Evolutionary conservation across 2,797 vertebrate species (phyloP).

Genomic region (Aselliscus stoliczkanus): DNA sequence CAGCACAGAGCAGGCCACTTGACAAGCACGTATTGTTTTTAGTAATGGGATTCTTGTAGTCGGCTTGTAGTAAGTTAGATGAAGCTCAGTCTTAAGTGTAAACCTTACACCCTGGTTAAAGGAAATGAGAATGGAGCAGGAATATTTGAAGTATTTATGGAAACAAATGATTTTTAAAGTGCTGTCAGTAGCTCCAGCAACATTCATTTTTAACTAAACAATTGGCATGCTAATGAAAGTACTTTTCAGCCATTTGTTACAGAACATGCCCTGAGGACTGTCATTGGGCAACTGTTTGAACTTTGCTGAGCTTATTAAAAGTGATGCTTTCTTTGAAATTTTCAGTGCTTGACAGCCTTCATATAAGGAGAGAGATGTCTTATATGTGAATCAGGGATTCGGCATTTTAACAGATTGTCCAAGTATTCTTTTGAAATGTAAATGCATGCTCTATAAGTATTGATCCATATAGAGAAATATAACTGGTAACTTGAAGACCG

Average conservation of each 20-base stretch:
- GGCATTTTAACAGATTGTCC: neutral
- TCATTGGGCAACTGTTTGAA: neutral
- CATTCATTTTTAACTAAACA: neutral
- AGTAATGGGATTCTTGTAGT: neutral
- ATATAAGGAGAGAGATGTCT: neutral
- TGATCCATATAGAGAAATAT: neutral
- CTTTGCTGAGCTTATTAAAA: neutral
- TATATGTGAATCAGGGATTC: neutral
- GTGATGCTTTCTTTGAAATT: constrained; percentile 5
- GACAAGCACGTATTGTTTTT: neutral
- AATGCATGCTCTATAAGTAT: neutral
- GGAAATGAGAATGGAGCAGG: neutral
- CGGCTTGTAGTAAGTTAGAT: neutral
- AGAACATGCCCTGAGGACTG: neutral
- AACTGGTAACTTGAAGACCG: neutral
- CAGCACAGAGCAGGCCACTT: neutral
- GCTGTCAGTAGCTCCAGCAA: neutral
- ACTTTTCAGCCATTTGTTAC: neutral
- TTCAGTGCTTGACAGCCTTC: neutral
- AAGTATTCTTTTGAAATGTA: neutral
- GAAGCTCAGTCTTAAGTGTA: neutral
- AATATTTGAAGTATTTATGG: neutral
- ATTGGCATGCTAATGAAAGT: neutral
- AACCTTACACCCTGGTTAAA: neutral
- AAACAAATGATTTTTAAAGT: neutral